Evolutionary conservation across 2,888 invertebrate genomes (phyloP).

Genomic region (Chromoteleia sp.): DNA sequence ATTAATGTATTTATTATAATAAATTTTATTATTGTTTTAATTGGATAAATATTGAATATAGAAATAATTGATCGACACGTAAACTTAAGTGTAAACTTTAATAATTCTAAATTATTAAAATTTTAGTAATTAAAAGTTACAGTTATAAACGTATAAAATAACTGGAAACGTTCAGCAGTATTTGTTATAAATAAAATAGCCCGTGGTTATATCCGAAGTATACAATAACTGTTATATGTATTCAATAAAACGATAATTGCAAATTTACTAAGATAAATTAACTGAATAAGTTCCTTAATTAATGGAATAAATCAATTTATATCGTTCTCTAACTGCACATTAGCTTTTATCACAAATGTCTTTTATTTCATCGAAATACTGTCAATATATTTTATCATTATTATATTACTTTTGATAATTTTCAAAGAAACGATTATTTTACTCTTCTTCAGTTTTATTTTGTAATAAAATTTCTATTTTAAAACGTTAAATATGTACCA

Average conservation of each 20-base stretch:
- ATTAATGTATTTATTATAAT: no score
- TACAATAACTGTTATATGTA: slow-evolving; percentile 35
- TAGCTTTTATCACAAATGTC: slow-evolving; percentile 25
- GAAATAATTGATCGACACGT: no score
- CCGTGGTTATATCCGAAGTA: slow-evolving; percentile 17
- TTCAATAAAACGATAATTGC: slow-evolving; percentile 43
- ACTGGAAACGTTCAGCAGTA: slow-evolving; percentile 31
- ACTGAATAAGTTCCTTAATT: slow-evolving; percentile 48
- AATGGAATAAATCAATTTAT: slow-evolving; percentile 44
- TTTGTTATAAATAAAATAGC: slow-evolving; percentile 36
- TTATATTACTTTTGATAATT: background rate
- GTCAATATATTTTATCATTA: slow-evolving; percentile 11
- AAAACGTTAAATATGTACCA: no score
- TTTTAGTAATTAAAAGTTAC: slow-evolving; percentile 10
- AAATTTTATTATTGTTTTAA: no score
- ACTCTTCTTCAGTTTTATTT: no score
- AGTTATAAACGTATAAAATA: slow-evolving; percentile 37
- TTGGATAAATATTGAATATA: no score
- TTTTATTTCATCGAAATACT: slow-evolving; percentile 21
- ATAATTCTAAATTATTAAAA: no score
- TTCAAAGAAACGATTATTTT: background rate
- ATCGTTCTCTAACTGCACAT: slow-evolving; percentile 22
- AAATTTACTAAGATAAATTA: slow-evolving; percentile 48
- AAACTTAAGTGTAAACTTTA: no score
- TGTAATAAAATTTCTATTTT: no score